A percentile compares a stretch with the other conserved stretches of the same genome.
Evolutionary conservation across 2,888 invertebrate genomes (phyloP).

Genomic region (Drosophila antonietae): DNA sequence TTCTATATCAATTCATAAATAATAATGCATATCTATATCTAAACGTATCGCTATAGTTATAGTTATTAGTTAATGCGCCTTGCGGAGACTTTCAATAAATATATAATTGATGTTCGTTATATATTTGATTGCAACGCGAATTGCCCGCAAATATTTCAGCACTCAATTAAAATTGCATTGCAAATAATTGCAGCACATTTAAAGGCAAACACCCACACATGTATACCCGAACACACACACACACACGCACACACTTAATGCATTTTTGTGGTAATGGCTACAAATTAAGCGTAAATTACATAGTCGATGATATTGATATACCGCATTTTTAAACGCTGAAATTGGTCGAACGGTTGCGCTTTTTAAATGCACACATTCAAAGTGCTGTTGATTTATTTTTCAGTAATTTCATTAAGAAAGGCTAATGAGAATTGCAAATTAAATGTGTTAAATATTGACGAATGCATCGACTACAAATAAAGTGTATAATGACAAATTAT

Average conservation of each 20-base stretch:
- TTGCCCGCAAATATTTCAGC: slow-evolving; percentile 77
- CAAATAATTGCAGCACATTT: slow-evolving; percentile 79
- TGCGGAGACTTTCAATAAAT: slow-evolving; percentile 46
- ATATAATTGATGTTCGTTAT: slow-evolving; percentile 48
- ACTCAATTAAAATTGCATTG: slow-evolving; percentile 77
- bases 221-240: slow-evolving; percentile 1
- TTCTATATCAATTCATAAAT: background rate
- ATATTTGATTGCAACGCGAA: slow-evolving; percentile 48
- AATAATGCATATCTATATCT: background rate
- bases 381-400: slow-evolving; percentile 53
- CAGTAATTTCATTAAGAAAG: slow-evolving; percentile 68
- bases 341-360: slow-evolving; percentile 48
- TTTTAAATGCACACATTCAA: slow-evolving; percentile 43
- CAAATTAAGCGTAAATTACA: slow-evolving; percentile 80
- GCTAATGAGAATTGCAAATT: slow-evolving; percentile 49
- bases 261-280: slow-evolving; percentile 77
- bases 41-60: background rate
- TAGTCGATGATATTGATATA: slow-evolving; percentile 69
- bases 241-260: slow-evolving; percentile 57
- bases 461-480: slow-evolving; percentile 11
- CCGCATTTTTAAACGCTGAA: slow-evolving; percentile 48
- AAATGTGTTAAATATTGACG: slow-evolving; percentile 47
- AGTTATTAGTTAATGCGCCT: slow-evolving; percentile 38
- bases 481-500: slow-evolving; percentile 1
- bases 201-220: slow-evolving; percentile 47